These are phyloP conservation scores for Loxodonta africana DNA, from an alignment of 2,113 vertebrate genomes.

Conservation along the genomic window DNA sequence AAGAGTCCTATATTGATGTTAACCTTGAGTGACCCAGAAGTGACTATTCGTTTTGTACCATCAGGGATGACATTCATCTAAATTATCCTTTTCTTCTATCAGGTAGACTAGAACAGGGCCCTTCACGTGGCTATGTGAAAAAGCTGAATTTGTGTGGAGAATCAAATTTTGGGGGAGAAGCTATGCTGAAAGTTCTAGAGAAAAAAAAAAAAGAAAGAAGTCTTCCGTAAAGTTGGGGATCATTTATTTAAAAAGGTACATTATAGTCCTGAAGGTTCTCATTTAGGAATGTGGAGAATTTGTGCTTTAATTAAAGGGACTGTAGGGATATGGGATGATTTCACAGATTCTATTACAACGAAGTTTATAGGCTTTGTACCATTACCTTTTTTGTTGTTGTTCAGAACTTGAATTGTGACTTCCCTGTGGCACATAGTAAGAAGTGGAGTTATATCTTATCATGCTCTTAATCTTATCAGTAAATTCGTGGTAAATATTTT, in stretches of 20 bases:
- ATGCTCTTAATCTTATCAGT: not conserved
- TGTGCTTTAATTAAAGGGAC: not conserved
- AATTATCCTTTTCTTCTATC: not conserved
- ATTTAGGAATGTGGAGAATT: slow-evolving; percentile 13
- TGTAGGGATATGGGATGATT: not conserved
- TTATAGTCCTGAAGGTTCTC: not conserved
- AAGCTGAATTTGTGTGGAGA: not conserved
- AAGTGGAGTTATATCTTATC: not conserved
- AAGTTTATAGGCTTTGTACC: not conserved
- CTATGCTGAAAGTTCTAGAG: not conserved
- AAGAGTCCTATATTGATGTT: not conserved
- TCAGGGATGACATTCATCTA: not conserved
- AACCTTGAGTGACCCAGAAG: slow-evolving; percentile 45
- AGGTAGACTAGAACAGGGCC: not conserved
- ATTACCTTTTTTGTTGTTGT: slow-evolving; percentile 20
- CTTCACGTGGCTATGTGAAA: not conserved
- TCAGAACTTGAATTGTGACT: not conserved
- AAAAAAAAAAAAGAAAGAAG: not conserved
- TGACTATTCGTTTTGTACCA: not conserved
- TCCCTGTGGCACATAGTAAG: not conserved
- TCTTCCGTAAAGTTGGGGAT: not conserved
- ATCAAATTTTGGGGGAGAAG: not conserved
- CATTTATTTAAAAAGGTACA: not conserved
- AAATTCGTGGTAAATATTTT: slow-evolving; percentile 16
- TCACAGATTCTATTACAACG: not conserved